These are phyloP conservation scores for Eremophila alpestris DNA, from an alignment of 2,797 vertebrate species.

Conservation along the genomic window DNA sequence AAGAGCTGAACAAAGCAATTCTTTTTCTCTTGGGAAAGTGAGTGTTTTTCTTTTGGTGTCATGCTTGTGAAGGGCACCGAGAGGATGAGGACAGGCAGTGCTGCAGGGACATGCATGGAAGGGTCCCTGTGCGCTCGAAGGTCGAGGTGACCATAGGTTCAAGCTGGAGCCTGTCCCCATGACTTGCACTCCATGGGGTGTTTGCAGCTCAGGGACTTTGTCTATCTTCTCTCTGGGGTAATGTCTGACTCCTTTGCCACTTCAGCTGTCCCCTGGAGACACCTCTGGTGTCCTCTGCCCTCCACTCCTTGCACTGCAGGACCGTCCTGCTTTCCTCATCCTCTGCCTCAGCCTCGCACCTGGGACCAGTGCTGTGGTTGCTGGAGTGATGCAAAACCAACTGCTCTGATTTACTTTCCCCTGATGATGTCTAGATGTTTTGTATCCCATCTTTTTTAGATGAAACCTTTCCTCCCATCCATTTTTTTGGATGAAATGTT, in stretches of 20 bases:
- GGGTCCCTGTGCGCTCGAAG: fast-evolving
- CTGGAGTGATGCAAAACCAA: neutral
- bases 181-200: neutral
- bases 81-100: neutral
- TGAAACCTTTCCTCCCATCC: neutral
- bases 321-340: neutral
- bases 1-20: neutral
- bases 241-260: neutral
- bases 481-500: neutral
- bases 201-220: neutral
- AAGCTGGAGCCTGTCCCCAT: neutral
- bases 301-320: neutral
- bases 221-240: neutral
- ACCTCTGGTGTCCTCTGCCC: neutral
- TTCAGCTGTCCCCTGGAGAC: neutral
- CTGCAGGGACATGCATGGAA: neutral
- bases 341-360: neutral
- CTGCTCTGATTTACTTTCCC: neutral
- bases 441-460: neutral
- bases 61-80: fast-evolving
- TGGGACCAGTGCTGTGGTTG: fast-evolving
- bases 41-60: neutral
- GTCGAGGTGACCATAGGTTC: neutral
- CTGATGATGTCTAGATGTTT: neutral
- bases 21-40: neutral